Evolutionary conservation across 2,113 vertebrate species (phyloP).

Genomic region (Excalfactoria chinensis): DNA sequence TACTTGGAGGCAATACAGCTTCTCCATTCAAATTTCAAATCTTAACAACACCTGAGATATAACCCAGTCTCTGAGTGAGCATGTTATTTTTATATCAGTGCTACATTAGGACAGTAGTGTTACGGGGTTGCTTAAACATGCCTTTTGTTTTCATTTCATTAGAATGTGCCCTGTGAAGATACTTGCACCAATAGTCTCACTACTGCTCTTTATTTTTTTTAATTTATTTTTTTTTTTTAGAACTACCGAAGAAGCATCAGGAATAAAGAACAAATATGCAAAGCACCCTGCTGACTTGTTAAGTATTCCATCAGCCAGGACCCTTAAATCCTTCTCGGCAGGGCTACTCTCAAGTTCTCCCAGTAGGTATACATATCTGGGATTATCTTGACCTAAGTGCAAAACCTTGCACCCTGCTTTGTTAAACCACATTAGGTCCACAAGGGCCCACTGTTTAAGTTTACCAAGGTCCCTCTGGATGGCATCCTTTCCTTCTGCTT

Average conservation of each 20-base stretch:
- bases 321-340: too few species aligned
- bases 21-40: neutral
- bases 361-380: too few species aligned
- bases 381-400: too few species aligned
- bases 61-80: neutral
- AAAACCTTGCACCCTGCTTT: too few species aligned
- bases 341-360: too few species aligned
- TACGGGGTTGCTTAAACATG: neutral
- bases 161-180: neutral
- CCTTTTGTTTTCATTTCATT: neutral
- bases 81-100: neutral
- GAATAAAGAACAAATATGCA: neutral
- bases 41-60: neutral
- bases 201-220: neutral
- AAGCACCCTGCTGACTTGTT: too few species aligned
- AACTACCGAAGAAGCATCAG: neutral
- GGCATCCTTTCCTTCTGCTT: too few species aligned
- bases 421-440: too few species aligned
- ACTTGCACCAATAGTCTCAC: neutral
- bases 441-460: too few species aligned
- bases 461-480: too few species aligned
- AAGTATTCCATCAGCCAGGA: too few species aligned
- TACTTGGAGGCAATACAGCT: neutral
- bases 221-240: too few species aligned
- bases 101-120: neutral